Base-by-base conservation (phyloP, 2,113 vertebrate species). In the Tringa solitaria region DNA sequence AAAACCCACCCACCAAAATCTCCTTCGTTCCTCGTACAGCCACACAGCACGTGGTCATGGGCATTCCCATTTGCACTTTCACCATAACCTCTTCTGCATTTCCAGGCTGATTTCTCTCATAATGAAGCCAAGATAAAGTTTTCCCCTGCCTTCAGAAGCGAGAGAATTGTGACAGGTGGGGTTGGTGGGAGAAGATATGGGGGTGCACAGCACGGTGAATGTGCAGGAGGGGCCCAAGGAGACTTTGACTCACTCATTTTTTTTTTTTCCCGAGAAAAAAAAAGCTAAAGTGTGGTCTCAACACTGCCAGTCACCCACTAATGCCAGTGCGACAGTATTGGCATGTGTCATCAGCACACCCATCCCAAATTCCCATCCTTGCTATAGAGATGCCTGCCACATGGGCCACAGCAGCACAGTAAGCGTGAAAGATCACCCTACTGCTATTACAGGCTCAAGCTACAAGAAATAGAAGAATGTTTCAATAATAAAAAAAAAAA, bases 121-220 rank as follows among this genome's bases (percentile, higher is more conserved):
- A 22, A 14, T 12, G 45, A 93, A 84, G 68, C 37, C 63, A 68
- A 84, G 12, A 2, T 1, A n/a, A 63, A 20, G 10, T 19, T 50
- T 74, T 27, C n/a, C 26, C 41, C 18, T 51, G n/a, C 23, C 64
- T 74, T 54, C 75, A 43, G 60, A 45, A 70, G 37, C 21, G n/a
- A 90, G n/a, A 67, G 32, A 39, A 64, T 10, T 19, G 48, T 43
- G 27, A 67, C 46, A 74, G 79, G 24, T 26, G n/a, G 39, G 59
- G 10, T 6, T 0, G 0, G 77, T 45, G 41, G 50, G 37, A 53
- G 37, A 59, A 48, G 64, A 35, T 23, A 70, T 50, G 1, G 4
- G 16, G 23, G 9, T 32, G 50, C 26, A n/a, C 9, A 56, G 11
- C 14, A 56, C 3, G 1, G 46, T 17, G 39, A 51, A 72, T 0